Evolutionary conservation across 2,797 vertebrate genomes (phyloP).

Genomic region (Thalassophryne amazonica): DNA sequence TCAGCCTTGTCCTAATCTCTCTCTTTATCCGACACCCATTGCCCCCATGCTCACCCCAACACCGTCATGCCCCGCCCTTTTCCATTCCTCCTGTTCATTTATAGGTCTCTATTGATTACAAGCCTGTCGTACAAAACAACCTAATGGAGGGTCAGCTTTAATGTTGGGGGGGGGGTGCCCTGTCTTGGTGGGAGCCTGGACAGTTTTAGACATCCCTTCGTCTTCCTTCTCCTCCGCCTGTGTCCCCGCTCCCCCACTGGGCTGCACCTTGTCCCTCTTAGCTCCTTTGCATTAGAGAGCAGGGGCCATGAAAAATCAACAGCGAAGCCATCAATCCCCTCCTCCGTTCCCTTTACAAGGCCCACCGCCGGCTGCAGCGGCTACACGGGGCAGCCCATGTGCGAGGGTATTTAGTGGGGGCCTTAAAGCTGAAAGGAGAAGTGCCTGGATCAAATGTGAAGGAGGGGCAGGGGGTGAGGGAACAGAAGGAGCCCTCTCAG

Average conservation of each 20-base stretch:
- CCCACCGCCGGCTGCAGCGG: conserved; percentile 65
- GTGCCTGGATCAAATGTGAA: conserved; percentile 85
- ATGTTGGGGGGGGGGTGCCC: conserved; percentile 83
- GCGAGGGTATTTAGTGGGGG: conserved; percentile 90
- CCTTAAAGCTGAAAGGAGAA: conserved; percentile 68
- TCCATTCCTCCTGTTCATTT: conserved; percentile 55
- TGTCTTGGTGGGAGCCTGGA: conserved; percentile 80
- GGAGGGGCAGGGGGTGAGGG: conserved; percentile 47
- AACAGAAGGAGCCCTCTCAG: conserved; percentile 98
- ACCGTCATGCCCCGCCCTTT: conserved; percentile 25
- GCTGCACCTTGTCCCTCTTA: conserved; percentile 83
- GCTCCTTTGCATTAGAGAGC: conserved; percentile 71
- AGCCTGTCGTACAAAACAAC: conserved; percentile 82
- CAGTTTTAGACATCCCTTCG: conserved; percentile 61
- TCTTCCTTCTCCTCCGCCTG: conserved; percentile 64
- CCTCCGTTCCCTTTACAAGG: conserved; percentile 54
- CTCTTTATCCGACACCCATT: conserved; percentile 62
- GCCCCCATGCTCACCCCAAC: conserved; percentile 45
- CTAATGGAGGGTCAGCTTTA: conserved; percentile 92
- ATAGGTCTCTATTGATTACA: conserved; percentile 89
- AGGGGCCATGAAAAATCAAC: conserved; percentile 89
- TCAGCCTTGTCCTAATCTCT: conserved; percentile 72
- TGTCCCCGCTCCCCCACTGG: conserved; percentile 70
- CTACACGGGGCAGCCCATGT: conserved; percentile 79
- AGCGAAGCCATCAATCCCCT: conserved; percentile 61